Percentiles rank a stretch among this genome's conserved stretches.
These are phyloP conservation scores for Latrodectus geometricus DNA, from an alignment of 1,140 invertebrate species.

Conservation along the genomic window DNA sequence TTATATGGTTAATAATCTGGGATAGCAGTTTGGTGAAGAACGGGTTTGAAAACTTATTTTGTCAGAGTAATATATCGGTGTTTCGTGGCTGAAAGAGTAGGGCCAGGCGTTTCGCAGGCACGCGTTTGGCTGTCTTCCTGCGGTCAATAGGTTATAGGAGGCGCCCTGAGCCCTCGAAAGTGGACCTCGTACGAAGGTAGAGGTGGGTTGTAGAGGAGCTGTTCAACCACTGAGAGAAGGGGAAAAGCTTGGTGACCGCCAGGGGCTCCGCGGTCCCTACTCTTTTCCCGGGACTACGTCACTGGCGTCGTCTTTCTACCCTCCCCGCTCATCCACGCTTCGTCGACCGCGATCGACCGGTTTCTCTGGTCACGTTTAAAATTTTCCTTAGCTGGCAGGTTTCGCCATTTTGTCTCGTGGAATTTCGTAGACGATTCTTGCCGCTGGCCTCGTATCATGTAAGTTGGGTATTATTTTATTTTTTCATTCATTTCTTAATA, in stretches of 20 bases:
- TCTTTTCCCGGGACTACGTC: conserved; percentile 38
- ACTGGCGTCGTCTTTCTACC: not conserved
- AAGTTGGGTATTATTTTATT: not conserved
- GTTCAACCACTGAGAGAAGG: not conserved
- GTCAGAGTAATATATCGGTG: too few relatives aligned
- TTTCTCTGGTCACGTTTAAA: not conserved
- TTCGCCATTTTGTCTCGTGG: too few relatives aligned
- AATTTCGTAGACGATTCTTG: too few relatives aligned
- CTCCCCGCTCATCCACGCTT: conserved; percentile 9
- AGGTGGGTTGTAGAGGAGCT: not conserved
- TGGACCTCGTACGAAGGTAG: conserved; percentile 9
- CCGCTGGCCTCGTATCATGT: not conserved
- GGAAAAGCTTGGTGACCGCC: conserved; percentile 42
- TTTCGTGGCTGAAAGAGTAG: too few relatives aligned
- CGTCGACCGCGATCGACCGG: conserved; percentile 58
- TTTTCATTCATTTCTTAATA: too few relatives aligned
- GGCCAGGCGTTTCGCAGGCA: too few relatives aligned
- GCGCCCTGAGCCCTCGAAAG: not conserved
- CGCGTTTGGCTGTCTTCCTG: not conserved
- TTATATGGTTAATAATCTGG: too few relatives aligned
- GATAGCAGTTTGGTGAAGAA: too few relatives aligned
- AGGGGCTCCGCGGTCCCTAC: conserved; percentile 30
- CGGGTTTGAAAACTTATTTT: too few relatives aligned
- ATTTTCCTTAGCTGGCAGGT: too few relatives aligned
- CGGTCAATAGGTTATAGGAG: not conserved